A percentile compares a stretch with the other conserved stretches of the same genome.
Evolutionary conservation across 2,113 vertebrate species (phyloP).

Genomic region (Picathartes gymnocephalus): DNA sequence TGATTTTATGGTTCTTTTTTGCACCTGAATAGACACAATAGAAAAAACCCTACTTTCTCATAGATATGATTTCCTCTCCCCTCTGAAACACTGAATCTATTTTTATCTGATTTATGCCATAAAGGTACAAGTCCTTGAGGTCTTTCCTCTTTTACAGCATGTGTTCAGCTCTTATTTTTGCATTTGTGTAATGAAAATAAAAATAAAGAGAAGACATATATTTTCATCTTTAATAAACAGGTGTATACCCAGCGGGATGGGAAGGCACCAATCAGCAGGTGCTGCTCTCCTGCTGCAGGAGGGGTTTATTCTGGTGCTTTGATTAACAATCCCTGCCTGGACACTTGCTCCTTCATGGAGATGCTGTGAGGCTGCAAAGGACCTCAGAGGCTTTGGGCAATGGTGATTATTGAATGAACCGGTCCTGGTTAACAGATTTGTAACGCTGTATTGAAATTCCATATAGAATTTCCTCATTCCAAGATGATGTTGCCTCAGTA

Average conservation of each 20-base stretch:
- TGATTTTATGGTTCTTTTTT: neutral
- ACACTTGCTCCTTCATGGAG: neutral
- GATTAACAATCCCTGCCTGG: neutral
- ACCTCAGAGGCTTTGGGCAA: neutral
- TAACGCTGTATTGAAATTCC: neutral
- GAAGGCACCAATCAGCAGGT: neutral
- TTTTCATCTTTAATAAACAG: neutral
- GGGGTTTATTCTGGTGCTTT: neutral
- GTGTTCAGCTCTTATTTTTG: neutral
- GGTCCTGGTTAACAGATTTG: neutral
- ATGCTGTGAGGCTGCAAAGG: neutral
- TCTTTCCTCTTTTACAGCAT: neutral
- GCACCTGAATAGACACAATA: neutral
- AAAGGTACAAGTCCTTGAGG: neutral
- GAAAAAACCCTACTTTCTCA: neutral
- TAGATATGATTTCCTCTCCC: neutral
- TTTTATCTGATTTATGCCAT: neutral
- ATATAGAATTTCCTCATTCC: neutral
- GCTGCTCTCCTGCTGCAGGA: neutral
- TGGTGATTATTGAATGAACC: neutral
- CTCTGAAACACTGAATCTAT: neutral
- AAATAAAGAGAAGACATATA: accelerated
- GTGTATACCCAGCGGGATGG: neutral
- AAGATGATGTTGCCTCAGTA: neutral
- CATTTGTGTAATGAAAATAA: neutral